A percentile compares a stretch with the other conserved stretches of the same genome.
phyloP scores from a whole-genome alignment of 2,113 vertebrate genomes.

The Stercorarius parasiticus region DNA sequence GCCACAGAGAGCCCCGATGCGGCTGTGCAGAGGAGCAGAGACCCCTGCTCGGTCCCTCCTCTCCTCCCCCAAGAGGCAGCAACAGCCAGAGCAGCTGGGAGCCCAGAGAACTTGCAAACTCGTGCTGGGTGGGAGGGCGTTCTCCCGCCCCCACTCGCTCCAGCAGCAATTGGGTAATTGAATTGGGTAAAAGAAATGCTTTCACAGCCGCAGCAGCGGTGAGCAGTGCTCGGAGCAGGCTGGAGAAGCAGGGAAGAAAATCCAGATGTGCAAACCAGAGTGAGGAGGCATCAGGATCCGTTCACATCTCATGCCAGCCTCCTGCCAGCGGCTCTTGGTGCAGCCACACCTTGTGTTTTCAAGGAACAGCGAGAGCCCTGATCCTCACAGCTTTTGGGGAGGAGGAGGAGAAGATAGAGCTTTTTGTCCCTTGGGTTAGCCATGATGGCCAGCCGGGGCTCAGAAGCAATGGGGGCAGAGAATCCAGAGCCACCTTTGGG shows the following conservation, averaged over 20 bases:
- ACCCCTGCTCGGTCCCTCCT: not conserved
- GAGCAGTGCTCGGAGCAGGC: not conserved
- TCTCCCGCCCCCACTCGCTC: rapidly evolving
- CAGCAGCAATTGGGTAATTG: not conserved
- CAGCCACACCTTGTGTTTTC: constrained; percentile 54
- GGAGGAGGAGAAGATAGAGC: not conserved
- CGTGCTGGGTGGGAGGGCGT: rapidly evolving
- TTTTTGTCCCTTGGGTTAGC: not conserved
- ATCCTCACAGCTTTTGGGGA: not conserved
- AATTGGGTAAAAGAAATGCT: not conserved
- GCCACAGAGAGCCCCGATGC: not conserved
- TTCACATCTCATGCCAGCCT: not conserved
- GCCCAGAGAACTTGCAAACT: not conserved
- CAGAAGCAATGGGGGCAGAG: rapidly evolving
- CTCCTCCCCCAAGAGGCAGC: not conserved
- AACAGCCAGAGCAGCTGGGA: not conserved
- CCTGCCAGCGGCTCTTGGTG: constrained; percentile 50
- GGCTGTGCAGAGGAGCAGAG: not conserved
- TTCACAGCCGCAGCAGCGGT: not conserved
- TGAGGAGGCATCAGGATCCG: not conserved
- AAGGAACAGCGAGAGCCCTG: not conserved
- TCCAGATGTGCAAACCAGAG: not conserved
- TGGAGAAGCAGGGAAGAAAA: not conserved
- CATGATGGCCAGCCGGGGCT: not conserved
- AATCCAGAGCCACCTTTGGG: not conserved